These are phyloP conservation scores for Daktulosphaira vitifoliae DNA, from an alignment of 1,140 invertebrate genomes.

Conservation along the genomic window DNA sequence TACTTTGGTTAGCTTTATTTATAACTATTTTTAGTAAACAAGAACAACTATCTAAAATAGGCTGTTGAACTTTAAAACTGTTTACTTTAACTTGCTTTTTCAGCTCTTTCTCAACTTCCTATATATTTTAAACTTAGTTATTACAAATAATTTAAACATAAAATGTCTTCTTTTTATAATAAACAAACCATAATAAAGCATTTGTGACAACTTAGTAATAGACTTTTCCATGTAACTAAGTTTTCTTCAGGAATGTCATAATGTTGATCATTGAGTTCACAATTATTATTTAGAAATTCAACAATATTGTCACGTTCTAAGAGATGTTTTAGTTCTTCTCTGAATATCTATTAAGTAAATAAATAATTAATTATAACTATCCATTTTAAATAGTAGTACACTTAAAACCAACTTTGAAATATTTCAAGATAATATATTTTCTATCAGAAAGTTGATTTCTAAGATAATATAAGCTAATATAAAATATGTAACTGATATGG, in stretches of 20 bases:
- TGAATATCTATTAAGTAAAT: not conserved
- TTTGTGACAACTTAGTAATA: constrained; percentile 1
- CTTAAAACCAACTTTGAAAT: too few species aligned
- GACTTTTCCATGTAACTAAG: constrained; percentile 6
- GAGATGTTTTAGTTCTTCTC: constrained; percentile 10
- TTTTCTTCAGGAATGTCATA: not conserved
- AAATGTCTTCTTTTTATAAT: not conserved
- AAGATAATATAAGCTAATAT: too few species aligned
- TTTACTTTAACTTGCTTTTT: not conserved
- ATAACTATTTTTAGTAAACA: constrained; percentile 13
- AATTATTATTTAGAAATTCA: constrained; percentile 10
- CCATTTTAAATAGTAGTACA: too few species aligned
- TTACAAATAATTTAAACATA: not conserved
- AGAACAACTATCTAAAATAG: constrained; percentile 12
- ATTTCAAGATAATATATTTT: too few species aligned
- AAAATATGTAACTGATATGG: too few species aligned
- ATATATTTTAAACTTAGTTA: not conserved
- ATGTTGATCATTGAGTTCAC: not conserved
- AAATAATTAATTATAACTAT: too few species aligned
- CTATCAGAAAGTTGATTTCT: too few species aligned
- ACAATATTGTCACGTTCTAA: constrained; percentile 7
- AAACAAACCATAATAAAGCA: constrained; percentile 15
- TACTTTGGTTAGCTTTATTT: constrained; percentile 23
- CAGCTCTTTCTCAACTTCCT: constrained; percentile 18
- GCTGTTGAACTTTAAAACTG: not conserved